Evolutionary conservation across 2,797 vertebrate species (phyloP).

Genomic region (Jordanella pulchra): DNA sequence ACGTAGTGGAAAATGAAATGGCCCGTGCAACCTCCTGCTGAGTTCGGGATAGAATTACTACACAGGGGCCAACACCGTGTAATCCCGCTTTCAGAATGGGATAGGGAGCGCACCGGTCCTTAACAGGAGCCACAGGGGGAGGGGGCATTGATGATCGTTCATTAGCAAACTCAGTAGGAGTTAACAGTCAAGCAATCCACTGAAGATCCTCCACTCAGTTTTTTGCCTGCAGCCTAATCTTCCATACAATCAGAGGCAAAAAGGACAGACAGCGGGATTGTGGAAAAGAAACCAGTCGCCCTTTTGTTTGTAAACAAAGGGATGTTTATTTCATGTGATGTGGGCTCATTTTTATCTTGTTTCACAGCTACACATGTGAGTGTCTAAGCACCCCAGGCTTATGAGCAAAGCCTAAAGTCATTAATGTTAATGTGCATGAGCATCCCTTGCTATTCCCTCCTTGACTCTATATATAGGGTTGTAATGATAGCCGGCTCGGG

Average conservation of each 20-base stretch:
- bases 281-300: slow-evolving; percentile 33
- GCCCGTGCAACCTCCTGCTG: slow-evolving; percentile 64
- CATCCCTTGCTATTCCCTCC: slow-evolving; percentile 78
- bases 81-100: slow-evolving; percentile 73
- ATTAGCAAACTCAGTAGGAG: slow-evolving; percentile 81
- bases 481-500: slow-evolving; percentile 83
- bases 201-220: slow-evolving; percentile 51
- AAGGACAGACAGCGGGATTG: slow-evolving; percentile 40
- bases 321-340: slow-evolving; percentile 56
- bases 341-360: slow-evolving; percentile 31
- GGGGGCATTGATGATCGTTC: slow-evolving; percentile 75
- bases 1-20: slow-evolving; percentile 75
- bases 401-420: slow-evolving; percentile 78
- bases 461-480: slow-evolving; percentile 84
- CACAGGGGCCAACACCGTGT: slow-evolving; percentile 58
- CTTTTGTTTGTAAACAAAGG: slow-evolving; percentile 68
- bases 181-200: slow-evolving; percentile 57
- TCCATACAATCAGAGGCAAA: slow-evolving; percentile 21
- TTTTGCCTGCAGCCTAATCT: slow-evolving; percentile 36
- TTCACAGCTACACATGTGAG: slow-evolving; percentile 52
- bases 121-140: slow-evolving; percentile 71
- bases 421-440: slow-evolving; percentile 82
- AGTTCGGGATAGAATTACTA: slow-evolving; percentile 69
- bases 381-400: slow-evolving; percentile 48
- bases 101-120: slow-evolving; percentile 62